Conservation (phyloP, 2,888 invertebrate genomes). For the Carcina quercana region DNA sequence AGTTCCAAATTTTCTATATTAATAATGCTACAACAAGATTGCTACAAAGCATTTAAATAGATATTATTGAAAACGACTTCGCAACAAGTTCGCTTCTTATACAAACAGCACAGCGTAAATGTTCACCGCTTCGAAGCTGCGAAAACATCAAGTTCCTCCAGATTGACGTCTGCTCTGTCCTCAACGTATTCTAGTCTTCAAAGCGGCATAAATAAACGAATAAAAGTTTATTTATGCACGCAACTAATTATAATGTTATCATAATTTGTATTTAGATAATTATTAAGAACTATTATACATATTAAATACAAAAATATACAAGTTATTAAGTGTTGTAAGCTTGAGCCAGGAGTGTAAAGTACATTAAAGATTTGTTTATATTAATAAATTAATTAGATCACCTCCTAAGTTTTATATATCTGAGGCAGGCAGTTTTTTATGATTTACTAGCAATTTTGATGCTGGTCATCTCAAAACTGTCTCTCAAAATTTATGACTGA, state of each 20-base stretch:
- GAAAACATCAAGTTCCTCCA: constrained; percentile 48
- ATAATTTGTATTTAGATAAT: constrained; percentile 34
- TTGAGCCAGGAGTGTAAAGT: constrained; percentile 54
- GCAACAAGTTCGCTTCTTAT: constrained; percentile 34
- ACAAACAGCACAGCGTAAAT: too few species aligned
- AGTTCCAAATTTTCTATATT: too few species aligned
- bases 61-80: constrained; percentile 19
- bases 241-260: constrained; percentile 65
- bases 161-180: constrained; percentile 68
- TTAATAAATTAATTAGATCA: constrained; percentile 33
- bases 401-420: constrained; percentile 48
- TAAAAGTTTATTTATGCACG: constrained; percentile 49
- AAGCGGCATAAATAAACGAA: constrained; percentile 49
- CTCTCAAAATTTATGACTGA: constrained; percentile 42
- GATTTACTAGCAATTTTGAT: constrained; percentile 32
- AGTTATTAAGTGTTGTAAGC: constrained; percentile 63
- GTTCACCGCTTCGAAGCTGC: constrained; percentile 45
- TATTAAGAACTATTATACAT: constrained; percentile 56
- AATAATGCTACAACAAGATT: too few species aligned
- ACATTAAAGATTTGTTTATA: constrained; percentile 49
- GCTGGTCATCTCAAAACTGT: constrained; percentile 52
- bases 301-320: constrained; percentile 32
- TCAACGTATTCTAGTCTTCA: constrained; percentile 73
- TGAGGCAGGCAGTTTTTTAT: constrained; percentile 34
- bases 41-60: too few species aligned